phyloP scores from a whole-genome alignment of 2,888 invertebrate genomes.

The Oxycera nigricornis region DNA sequence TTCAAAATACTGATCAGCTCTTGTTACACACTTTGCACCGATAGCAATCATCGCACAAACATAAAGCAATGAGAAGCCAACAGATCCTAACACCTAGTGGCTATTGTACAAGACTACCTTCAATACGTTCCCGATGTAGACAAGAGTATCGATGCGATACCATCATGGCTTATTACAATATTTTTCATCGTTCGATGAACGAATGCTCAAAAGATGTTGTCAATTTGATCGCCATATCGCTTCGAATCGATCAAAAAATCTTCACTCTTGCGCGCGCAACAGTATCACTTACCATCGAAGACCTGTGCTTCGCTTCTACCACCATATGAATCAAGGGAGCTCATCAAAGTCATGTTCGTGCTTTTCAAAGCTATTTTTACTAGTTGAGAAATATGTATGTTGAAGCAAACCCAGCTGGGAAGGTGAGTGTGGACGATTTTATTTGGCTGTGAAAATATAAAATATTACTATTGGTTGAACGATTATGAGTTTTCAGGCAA shows the following conservation, averaged over 20 bases:
- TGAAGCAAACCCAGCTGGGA: background rate
- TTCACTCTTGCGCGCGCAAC: background rate
- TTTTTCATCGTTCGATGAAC: background rate
- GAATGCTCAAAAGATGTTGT: constrained; percentile 21
- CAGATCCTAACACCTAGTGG: background rate
- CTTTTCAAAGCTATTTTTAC: background rate
- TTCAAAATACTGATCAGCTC: background rate
- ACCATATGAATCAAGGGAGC: background rate
- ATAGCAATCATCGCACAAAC: background rate
- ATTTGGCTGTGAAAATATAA: too few species aligned
- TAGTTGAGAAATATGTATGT: background rate
- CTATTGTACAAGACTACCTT: too few species aligned
- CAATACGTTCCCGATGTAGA: background rate
- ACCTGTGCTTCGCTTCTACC: background rate
- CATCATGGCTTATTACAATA: constrained; percentile 18
- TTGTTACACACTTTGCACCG: background rate
- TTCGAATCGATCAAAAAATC: constrained; percentile 10
- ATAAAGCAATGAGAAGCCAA: background rate
- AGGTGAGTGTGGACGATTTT: background rate
- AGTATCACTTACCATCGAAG: background rate
- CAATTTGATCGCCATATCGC: constrained; percentile 25
- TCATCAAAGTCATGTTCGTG: background rate
- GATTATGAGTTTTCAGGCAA: too few species aligned
- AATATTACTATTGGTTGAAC: too few species aligned
- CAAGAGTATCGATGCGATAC: background rate